These are phyloP conservation scores for Argyrosomus regius DNA, from an alignment of 2,797 vertebrate genomes.

Conservation along the genomic window DNA sequence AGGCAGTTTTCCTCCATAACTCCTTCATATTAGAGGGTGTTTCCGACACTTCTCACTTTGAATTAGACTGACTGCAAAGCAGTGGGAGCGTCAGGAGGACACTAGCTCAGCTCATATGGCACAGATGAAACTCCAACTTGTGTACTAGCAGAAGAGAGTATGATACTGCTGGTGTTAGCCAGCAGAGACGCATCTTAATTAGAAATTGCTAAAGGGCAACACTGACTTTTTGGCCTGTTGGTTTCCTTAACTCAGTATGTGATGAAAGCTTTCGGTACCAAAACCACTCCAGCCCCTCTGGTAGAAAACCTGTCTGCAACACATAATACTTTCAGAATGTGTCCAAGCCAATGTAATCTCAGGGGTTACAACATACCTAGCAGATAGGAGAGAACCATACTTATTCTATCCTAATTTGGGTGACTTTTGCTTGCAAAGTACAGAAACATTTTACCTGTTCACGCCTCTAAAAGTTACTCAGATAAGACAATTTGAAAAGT, in stretches of 20 bases:
- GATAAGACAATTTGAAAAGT: background rate
- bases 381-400: background rate
- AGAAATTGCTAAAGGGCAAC: slow-evolving; percentile 5
- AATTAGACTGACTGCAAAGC: slow-evolving; percentile 45
- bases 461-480: background rate
- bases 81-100: slow-evolving; percentile 24
- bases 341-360: background rate
- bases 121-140: slow-evolving; percentile 12
- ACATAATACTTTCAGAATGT: background rate
- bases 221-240: background rate
- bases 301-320: background rate
- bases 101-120: background rate
- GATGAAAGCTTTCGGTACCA: slow-evolving; percentile 12
- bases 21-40: slow-evolving; percentile 54
- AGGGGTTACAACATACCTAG: background rate
- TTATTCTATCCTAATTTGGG: background rate
- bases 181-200: slow-evolving; percentile 15
- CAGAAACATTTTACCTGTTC: background rate
- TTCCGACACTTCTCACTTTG: slow-evolving; percentile 60
- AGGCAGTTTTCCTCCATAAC: slow-evolving; percentile 66
- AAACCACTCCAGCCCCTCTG: slow-evolving; percentile 3
- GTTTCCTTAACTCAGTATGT: background rate
- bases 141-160: slow-evolving; percentile 10
- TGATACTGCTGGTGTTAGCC: slow-evolving; percentile 14
- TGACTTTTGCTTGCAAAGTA: background rate